A percentile compares a stretch with the other conserved stretches of the same genome.
These are phyloP conservation scores for Galleria mellonella DNA, from an alignment of 1,140 invertebrate species.

Conservation along the genomic window DNA sequence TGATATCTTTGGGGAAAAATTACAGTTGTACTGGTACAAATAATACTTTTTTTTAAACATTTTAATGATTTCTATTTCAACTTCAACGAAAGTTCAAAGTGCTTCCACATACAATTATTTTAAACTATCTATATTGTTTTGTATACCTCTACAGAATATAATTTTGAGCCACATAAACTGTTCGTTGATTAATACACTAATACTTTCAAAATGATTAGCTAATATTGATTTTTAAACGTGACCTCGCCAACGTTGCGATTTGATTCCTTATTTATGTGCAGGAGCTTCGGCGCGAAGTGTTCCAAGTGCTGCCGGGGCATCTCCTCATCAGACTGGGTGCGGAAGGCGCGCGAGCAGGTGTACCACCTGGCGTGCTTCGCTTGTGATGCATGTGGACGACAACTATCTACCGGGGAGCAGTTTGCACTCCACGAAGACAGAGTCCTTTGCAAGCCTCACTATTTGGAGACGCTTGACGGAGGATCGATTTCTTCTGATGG, in stretches of 20 bases:
- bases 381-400: conserved; percentile 97
- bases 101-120: too few species aligned
- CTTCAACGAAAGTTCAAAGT: too few species aligned
- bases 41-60: too few species aligned
- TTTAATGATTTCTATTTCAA: too few species aligned
- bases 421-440: conserved; percentile 95
- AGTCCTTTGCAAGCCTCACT: conserved; percentile 97
- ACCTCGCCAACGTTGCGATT: too few species aligned
- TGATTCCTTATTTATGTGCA: conserved; percentile 69
- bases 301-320: conserved; percentile 95
- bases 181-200: too few species aligned
- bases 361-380: conserved; percentile 99
- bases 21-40: too few species aligned
- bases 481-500: conserved; percentile 91
- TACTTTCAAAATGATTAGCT: too few species aligned
- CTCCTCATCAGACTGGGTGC: conserved; percentile 96
- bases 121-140: too few species aligned
- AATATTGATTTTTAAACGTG: neutral
- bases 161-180: too few species aligned
- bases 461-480: conserved; percentile 94
- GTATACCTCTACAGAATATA: too few species aligned
- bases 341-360: conserved; percentile 93
- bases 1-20: too few species aligned
- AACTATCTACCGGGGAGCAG: conserved; percentile 97
- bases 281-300: conserved; percentile 97